Base-by-base conservation (phyloP, 2,888 invertebrate species). In the Volucella inanis region DNA sequence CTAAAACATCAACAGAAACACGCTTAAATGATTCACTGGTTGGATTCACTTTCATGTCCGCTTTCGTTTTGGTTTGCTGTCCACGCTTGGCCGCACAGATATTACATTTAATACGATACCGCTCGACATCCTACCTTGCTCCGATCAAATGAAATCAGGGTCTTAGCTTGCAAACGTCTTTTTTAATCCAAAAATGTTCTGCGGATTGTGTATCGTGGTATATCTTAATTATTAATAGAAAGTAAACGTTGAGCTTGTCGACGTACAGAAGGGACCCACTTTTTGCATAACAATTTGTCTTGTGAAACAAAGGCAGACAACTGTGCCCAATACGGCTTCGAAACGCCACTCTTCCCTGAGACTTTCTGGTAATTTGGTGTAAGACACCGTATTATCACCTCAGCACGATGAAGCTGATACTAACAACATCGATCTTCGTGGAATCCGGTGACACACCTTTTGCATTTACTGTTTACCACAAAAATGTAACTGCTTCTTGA, bases 81-180 rank as follows among this genome's bases (percentile, higher is more conserved):
- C 67, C 67, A 1, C 39, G 11, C 18, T 64, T 50, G 14, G 49
- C 14, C 14, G 64, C 64, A 15, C 39, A 64, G 1, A 39, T 14
- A 64, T 64, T 15, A 3, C 38, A 64, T 11, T 15, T 11, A 10
- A 3, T 18, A 55, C 43, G 43, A 6, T 54, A 67, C 8, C 22
- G 39, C n/a, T 54, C 67, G 1, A 67, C 43, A 3, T 55, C 31
- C 9, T 59, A 59, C 10, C 59, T 39, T 11, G 22, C 61, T n/a
- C 62, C 72, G 12, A 54, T 31, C 62, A 38, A 72, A 39, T 72
- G 54, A 45, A 62, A 72, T 2, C 52, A 43, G 6, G 14, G 31
- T 38, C 72, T 72, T 8, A 68, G 9, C 45, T 68, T 68, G 57
- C 47, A 18, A 45, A 52, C 2, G 52, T 72, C 11, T 62, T 62